phyloP scores from a whole-genome alignment of 2,888 invertebrate genomes.

The Limnephilus marmoratus region DNA sequence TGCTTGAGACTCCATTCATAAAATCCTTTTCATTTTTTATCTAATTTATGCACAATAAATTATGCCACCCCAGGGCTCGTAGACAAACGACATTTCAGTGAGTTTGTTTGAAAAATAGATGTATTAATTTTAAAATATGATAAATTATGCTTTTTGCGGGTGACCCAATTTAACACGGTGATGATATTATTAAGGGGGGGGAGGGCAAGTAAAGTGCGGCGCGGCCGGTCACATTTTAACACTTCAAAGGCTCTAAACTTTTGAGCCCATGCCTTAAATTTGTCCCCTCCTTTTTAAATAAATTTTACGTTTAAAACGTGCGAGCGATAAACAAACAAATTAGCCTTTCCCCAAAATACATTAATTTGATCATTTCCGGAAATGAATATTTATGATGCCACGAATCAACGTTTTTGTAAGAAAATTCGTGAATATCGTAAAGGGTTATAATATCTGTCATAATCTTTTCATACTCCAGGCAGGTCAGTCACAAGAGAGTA shows the following conservation, averaged over 20 bases:
- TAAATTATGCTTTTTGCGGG: slow-evolving; percentile 19
- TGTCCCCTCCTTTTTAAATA: background rate
- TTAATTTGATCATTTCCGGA: background rate
- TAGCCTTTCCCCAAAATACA: background rate
- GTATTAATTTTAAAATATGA: slow-evolving; percentile 37
- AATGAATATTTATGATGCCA: background rate
- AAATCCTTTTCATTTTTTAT: slow-evolving; percentile 33
- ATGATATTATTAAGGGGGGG: background rate
- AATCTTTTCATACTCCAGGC: no score
- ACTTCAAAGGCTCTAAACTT: background rate
- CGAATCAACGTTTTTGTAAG: no score
- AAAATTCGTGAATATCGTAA: no score
- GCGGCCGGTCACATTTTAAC: slow-evolving; percentile 6
- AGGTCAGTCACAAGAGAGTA: no score
- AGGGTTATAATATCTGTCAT: no score
- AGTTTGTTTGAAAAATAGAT: slow-evolving; percentile 32
- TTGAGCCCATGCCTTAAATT: background rate
- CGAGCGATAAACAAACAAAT: background rate
- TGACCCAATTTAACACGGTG: slow-evolving; percentile 12
- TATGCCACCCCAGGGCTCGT: slow-evolving; percentile 7
- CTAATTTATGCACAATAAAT: slow-evolving; percentile 47
- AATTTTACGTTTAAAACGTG: background rate
- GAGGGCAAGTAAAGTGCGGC: background rate
- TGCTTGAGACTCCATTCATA: background rate
- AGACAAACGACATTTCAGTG: slow-evolving; percentile 45